These are phyloP conservation scores for Drosophila asahinai DNA, from an alignment of 1,140 invertebrate species.

Conservation along the genomic window DNA sequence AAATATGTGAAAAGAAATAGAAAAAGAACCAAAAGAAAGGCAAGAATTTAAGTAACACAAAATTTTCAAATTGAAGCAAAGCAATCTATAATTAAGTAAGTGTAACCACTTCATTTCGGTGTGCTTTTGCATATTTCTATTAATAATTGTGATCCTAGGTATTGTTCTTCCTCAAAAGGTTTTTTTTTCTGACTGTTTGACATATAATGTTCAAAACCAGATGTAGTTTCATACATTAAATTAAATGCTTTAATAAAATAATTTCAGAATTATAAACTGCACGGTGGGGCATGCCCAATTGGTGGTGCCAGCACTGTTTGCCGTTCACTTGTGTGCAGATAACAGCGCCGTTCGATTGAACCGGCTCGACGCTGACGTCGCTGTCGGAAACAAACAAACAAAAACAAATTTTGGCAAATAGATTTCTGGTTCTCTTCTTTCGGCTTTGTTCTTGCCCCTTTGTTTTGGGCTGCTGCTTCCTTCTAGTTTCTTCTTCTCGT, in stretches of 20 bases:
- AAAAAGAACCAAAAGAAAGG: constrained; percentile 67
- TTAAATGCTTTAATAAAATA: too few relatives aligned
- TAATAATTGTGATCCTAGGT: too few relatives aligned
- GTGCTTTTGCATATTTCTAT: too few relatives aligned
- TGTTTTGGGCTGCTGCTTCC: constrained; percentile 16
- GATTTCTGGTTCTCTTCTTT: constrained; percentile 19
- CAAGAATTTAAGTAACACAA: constrained; percentile 35
- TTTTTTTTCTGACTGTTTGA: too few relatives aligned
- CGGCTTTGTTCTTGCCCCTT: constrained; percentile 8
- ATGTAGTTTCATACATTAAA: too few relatives aligned
- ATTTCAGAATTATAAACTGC: neutral
- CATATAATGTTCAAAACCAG: too few relatives aligned
- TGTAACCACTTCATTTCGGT: neutral
- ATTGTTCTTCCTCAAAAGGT: too few relatives aligned
- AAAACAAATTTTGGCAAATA: constrained; percentile 25
- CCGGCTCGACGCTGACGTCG: constrained; percentile 9
- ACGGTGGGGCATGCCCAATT: neutral
- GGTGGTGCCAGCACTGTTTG: constrained; percentile 16
- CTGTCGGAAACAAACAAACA: constrained; percentile 9
- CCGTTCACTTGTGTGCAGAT: constrained; percentile 12
- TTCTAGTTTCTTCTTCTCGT: constrained; percentile 1
- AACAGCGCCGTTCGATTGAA: constrained; percentile 35
- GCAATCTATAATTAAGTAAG: neutral
- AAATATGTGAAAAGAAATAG: constrained; percentile 55
- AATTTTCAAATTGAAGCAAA: constrained; percentile 12